phyloP scores from a whole-genome alignment of 2,113 vertebrate genomes.

The Pseudorectes ferrugineus region DNA sequence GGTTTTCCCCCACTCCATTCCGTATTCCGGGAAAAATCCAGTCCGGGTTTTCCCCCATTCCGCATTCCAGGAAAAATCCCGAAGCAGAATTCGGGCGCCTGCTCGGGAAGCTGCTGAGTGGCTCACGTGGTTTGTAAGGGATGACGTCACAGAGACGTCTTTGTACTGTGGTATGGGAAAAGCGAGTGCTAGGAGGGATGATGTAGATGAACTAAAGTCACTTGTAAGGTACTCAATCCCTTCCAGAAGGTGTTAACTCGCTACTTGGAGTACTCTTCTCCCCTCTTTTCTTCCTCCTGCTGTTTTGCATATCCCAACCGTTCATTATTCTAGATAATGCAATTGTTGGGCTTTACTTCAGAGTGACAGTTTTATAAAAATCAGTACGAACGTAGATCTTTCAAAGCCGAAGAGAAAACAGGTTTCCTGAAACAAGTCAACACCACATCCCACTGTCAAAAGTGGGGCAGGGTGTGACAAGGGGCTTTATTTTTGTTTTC shows the following conservation, averaged over 20 bases:
- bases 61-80: no score
- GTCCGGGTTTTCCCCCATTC: no score
- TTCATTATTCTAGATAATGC: background rate
- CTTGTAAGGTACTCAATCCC: background rate
- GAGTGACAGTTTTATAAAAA: background rate
- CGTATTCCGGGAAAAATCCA: no score
- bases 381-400: background rate
- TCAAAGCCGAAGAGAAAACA: background rate
- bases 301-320: background rate
- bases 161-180: background rate
- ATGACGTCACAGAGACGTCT: background rate
- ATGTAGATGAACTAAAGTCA: background rate
- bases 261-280: background rate
- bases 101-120: background rate
- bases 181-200: background rate
- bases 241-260: background rate
- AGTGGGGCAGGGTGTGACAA: background rate
- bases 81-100: background rate
- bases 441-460: background rate
- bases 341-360: background rate
- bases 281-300: background rate
- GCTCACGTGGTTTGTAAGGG: background rate
- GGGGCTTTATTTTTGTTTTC: background rate
- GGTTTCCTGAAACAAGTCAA: background rate
- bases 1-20: no score